phyloP scores from a whole-genome alignment of 2,888 invertebrate species.

The Cosmia pyralina region DNA sequence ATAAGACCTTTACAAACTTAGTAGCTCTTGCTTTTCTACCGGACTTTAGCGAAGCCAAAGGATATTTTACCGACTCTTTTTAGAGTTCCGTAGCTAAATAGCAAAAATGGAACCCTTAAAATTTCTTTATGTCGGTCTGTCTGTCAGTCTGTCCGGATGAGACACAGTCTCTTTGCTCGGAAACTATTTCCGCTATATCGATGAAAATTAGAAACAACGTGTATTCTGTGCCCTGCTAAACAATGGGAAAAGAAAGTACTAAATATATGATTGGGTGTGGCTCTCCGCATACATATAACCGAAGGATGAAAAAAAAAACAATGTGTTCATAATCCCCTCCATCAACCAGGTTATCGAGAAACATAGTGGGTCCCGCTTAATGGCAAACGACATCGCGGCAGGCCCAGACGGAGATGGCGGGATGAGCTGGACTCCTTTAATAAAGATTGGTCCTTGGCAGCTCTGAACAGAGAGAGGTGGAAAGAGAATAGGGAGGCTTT shows the following conservation, averaged over 20 bases:
- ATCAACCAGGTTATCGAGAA: too few species aligned
- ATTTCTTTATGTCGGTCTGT: neutral
- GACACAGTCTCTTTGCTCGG: neutral
- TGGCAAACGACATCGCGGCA: too few species aligned
- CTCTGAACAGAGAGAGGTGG: too few species aligned
- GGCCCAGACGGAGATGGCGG: too few species aligned
- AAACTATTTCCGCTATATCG: neutral
- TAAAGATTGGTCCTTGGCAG: too few species aligned
- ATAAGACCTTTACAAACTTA: constrained; percentile 22
- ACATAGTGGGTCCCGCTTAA: too few species aligned
- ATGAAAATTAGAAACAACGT: neutral
- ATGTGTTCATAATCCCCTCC: too few species aligned
- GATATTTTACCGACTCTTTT: neutral
- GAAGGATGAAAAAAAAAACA: neutral
- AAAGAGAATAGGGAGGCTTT: too few species aligned
- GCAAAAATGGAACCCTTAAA: neutral
- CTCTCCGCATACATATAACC: neutral
- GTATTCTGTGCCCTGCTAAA: neutral
- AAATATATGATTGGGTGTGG: neutral
- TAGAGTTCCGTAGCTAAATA: neutral
- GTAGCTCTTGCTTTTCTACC: neutral
- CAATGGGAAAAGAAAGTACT: neutral
- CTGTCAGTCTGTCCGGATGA: neutral
- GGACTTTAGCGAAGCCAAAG: neutral
- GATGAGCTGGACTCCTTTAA: too few species aligned